Evolutionary conservation across 2,888 invertebrate species (phyloP).

Genomic region (Polydrusus pterygomalis): DNA sequence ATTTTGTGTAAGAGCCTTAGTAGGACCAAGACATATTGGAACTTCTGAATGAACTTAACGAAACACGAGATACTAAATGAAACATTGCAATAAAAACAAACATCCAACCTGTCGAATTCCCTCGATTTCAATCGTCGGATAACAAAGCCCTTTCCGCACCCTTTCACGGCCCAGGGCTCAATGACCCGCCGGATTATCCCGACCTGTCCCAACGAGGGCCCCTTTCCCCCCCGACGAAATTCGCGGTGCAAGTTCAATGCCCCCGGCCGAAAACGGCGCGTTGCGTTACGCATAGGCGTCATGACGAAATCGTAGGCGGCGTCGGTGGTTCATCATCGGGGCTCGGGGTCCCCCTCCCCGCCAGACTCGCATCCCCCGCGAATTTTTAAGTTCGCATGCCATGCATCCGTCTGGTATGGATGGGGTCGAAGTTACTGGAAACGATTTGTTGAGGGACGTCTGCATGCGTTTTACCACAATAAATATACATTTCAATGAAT

Average conservation of each 20-base stretch:
- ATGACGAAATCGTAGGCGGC: conserved; percentile 13
- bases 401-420: conserved; percentile 2
- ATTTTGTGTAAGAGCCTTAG: too few species aligned
- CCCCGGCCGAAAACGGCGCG: conserved; percentile 40
- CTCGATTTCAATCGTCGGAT: conserved; percentile 19
- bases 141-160: conserved; percentile 24
- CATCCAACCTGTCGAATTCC: conserved; percentile 40
- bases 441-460: background rate
- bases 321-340: conserved; percentile 27
- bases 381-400: conserved; percentile 10
- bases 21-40: too few species aligned
- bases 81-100: conserved; percentile 8
- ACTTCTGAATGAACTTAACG: too few species aligned
- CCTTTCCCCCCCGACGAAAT: conserved; percentile 1
- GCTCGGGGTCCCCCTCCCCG: background rate
- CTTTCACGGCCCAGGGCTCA: conserved; percentile 20
- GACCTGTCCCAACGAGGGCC: conserved; percentile 43
- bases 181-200: conserved; percentile 36
- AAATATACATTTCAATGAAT: too few species aligned
- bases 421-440: conserved; percentile 9
- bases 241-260: conserved; percentile 41
- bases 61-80: background rate
- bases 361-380: conserved; percentile 25
- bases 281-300: conserved; percentile 47
- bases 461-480: too few species aligned